A percentile compares a stretch with the other conserved stretches of the same genome.
Conservation (phyloP, 2,888 invertebrate genomes). For the Bhutanitis thaidina region DNA sequence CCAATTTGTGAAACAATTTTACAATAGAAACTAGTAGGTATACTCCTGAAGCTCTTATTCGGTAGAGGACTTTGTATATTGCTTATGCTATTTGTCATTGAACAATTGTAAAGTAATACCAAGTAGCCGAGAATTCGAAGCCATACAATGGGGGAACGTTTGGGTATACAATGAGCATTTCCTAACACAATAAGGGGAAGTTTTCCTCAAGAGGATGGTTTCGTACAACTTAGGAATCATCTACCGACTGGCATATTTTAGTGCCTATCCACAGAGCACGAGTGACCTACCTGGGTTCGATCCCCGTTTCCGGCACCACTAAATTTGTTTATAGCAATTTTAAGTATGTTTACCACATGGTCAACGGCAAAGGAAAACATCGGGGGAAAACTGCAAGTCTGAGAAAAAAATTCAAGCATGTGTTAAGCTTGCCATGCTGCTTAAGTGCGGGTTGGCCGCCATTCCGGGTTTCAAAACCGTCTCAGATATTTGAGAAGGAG, state of each 20-base stretch:
- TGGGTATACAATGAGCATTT: constrained; percentile 69
- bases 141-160: constrained; percentile 59
- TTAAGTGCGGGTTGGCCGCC: too few relatives aligned
- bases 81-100: constrained; percentile 64
- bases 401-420: too few relatives aligned
- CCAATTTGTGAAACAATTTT: constrained; percentile 23
- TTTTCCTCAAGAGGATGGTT: constrained; percentile 49
- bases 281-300: too few relatives aligned
- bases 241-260: constrained; percentile 39
- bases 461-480: too few relatives aligned
- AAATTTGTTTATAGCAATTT: too few relatives aligned
- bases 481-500: too few relatives aligned
- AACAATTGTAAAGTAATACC: constrained; percentile 59
- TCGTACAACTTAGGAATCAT: constrained; percentile 44
- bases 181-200: constrained; percentile 71
- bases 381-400: too few relatives aligned
- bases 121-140: constrained; percentile 43
- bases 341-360: too few relatives aligned
- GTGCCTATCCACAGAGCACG: too few relatives aligned
- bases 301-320: too few relatives aligned
- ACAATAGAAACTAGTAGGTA: constrained; percentile 44
- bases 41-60: constrained; percentile 38
- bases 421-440: too few relatives aligned
- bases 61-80: constrained; percentile 51
- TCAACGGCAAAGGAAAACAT: too few relatives aligned